Conservation (phyloP, 2,113 vertebrate species). For the Triplophysa tibetana region DNA sequence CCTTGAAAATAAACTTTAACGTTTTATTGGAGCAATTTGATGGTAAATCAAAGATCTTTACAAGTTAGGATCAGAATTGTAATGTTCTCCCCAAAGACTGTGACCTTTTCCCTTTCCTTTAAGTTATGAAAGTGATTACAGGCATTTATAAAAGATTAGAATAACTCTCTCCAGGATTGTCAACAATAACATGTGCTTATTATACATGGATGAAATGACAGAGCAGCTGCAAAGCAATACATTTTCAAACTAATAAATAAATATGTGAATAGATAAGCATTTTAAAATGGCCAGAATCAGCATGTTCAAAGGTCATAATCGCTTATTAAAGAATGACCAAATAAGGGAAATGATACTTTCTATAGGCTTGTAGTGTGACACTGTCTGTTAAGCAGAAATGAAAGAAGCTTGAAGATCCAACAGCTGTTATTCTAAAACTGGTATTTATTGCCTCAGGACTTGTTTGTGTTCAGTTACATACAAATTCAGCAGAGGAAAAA, state of each 20-base stretch:
- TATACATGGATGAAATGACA: background rate
- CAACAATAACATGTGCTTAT: constrained; percentile 20
- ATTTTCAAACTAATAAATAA: background rate
- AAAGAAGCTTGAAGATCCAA: constrained; percentile 15
- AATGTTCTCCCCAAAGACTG: constrained; percentile 51
- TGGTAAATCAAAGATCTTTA: constrained; percentile 61
- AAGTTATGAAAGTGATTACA: constrained; percentile 31
- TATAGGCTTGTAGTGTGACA: background rate
- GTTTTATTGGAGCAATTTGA: constrained; percentile 50
- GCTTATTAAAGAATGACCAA: background rate
- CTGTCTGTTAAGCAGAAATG: background rate
- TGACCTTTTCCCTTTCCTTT: constrained; percentile 24
- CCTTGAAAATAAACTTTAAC: constrained; percentile 16
- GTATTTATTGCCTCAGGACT: constrained; percentile 34
- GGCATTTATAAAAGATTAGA: constrained; percentile 18
- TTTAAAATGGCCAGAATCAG: background rate
- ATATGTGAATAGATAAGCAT: background rate
- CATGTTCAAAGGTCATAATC: background rate
- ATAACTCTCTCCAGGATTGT: background rate
- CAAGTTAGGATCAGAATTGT: constrained; percentile 64
- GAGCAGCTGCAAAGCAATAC: background rate
- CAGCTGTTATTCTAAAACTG: background rate
- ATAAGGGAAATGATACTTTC: no score
- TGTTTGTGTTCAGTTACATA: constrained; percentile 6
- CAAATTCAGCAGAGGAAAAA: constrained; percentile 30